Evolutionary conservation across 2,888 invertebrate genomes (phyloP).

Genomic region (Acanthoscelides obtectus): DNA sequence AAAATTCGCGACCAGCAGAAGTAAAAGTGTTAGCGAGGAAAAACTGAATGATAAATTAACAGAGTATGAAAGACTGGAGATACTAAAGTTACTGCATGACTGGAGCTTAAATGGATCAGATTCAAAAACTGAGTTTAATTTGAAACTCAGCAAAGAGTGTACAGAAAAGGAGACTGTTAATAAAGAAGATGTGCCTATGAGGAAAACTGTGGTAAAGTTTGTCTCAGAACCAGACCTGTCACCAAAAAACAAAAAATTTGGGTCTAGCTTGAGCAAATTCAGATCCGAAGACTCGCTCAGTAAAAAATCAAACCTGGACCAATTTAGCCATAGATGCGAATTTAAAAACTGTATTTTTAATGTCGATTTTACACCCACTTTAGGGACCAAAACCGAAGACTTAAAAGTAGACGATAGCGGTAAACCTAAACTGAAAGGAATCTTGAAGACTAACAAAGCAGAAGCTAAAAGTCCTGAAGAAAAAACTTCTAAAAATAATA

Average conservation of each 20-base stretch:
- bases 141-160: constrained; percentile 21
- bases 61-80: constrained; percentile 44
- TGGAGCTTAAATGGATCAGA: constrained; percentile 46
- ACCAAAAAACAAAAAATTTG: constrained; percentile 25
- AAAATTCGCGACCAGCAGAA: constrained; percentile 27
- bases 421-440: constrained; percentile 34
- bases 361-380: constrained; percentile 43
- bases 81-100: constrained; percentile 44
- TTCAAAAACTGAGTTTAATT: constrained; percentile 36
- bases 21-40: constrained; percentile 40
- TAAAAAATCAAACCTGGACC: constrained; percentile 16
- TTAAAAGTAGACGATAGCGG: constrained; percentile 50
- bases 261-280: constrained; percentile 15
- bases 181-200: constrained; percentile 15
- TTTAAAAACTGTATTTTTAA: constrained; percentile 48
- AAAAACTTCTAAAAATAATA: background rate
- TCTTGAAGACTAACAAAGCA: constrained; percentile 39
- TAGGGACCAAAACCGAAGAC: constrained; percentile 47
- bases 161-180: constrained; percentile 18
- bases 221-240: constrained; percentile 41
- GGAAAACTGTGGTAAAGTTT: constrained; percentile 27
- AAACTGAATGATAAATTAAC: constrained; percentile 39
- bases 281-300: constrained; percentile 19
- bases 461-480: constrained; percentile 6
- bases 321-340: constrained; percentile 43